Conservation (phyloP, 2,113 vertebrate genomes). For the Megatriorchis doriae region DNA sequence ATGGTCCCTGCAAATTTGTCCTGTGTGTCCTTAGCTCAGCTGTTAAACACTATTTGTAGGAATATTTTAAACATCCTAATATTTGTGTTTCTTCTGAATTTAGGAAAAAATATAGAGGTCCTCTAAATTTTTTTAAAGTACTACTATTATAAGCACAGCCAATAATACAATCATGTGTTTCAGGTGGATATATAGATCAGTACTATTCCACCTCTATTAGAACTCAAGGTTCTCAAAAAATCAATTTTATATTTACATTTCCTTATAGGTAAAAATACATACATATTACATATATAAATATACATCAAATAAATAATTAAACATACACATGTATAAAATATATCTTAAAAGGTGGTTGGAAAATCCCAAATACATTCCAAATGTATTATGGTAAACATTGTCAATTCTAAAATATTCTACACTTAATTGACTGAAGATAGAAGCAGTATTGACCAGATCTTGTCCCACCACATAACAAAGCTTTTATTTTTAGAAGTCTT, state of each 20-base stretch:
- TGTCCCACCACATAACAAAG: not conserved
- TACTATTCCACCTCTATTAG: not conserved
- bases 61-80: not conserved
- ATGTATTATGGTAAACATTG: not conserved
- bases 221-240: not conserved
- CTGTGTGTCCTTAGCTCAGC: not conserved
- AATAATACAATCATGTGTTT: not conserved
- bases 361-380: not conserved
- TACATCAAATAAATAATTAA: not conserved
- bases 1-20: not conserved
- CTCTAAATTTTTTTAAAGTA: not conserved
- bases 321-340: not conserved
- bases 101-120: not conserved
- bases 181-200: not conserved
- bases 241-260: not conserved
- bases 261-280: not conserved
- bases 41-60: not conserved
- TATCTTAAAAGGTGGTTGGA: not conserved
- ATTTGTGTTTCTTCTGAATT: not conserved
- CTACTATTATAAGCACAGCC: not conserved
- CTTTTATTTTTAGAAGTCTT: not conserved
- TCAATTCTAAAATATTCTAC: not conserved
- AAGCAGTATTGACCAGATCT: not conserved
- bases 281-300: not conserved
- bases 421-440: not conserved